Evolutionary conservation across 1,140 invertebrate genomes (phyloP), one percentile per base, ranked within the genome.

Genomic region (Ooceraea biroi): DNA sequence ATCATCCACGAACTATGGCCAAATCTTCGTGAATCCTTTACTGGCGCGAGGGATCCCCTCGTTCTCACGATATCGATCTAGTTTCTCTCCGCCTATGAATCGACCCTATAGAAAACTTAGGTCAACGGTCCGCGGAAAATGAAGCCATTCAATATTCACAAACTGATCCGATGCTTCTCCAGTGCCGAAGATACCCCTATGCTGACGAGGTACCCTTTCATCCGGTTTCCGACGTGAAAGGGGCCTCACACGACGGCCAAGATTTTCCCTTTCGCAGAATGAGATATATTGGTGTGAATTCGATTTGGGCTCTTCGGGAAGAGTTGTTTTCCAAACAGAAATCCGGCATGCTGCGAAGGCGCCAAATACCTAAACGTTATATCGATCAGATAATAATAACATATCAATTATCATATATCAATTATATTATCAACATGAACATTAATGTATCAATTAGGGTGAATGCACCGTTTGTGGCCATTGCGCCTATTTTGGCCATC

Each of bases 71-170:
- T 85, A 88, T 73, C 22, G 83, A 85, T 88, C 83, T 72, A 77
- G 55, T 50, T 76, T 55, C 30, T 55, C 8, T 25, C 22, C 44
- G 55, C 36, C 22, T 36, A 63, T 41, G 55, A 1, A 27, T 25
- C 61, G 36, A 12, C 1, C 48, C 85, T 46, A 88, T 88, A 82
- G 74, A 88, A 82, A 71, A 66, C 72, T 48, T 27, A 25, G 0
- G 25, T 14, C 46, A 58, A 84, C 50, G 52, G 71, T 74, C 66
- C 58, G 85, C 46, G 88, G 87, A 88, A 88, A 88, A 87, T 84
- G 82, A 85, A 77, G 27, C 85, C 83, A 88, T 88, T 88, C 87
- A 88, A 88, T 88, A 88, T 88, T 88, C 87, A 88, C 71, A 22
- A 84, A 85, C 57, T 60, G 71, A 82, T 48, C 83, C 72, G 10